Percentiles rank a stretch among this genome's conserved stretches.
Conservation (phyloP, 1,140 invertebrate species). For the Drosophila neocordata region DNA sequence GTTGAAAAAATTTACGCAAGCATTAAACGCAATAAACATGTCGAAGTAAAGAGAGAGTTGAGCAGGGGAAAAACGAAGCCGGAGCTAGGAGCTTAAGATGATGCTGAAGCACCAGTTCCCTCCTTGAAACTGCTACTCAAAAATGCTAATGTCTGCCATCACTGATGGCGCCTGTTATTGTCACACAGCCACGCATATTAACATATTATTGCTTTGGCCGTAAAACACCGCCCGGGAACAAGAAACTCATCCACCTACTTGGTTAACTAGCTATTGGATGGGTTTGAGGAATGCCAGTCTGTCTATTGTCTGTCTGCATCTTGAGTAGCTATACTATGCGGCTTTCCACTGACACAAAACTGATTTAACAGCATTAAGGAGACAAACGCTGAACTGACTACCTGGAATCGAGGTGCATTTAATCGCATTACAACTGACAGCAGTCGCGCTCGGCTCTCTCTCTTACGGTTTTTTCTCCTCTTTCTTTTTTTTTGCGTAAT, state of each 20-base stretch:
- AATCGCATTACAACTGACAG: slow-evolving; percentile 56
- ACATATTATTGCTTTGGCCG: slow-evolving; percentile 72
- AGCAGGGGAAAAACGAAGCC: background rate
- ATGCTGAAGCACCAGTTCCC: slow-evolving; percentile 8
- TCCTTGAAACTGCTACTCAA: slow-evolving; percentile 27
- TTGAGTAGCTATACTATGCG: slow-evolving; percentile 37
- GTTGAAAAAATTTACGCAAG: slow-evolving; percentile 60
- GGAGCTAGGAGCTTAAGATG: slow-evolving; percentile 1
- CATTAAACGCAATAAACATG: slow-evolving; percentile 80
- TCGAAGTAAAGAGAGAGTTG: slow-evolving; percentile 40
- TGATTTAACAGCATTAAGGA: slow-evolving; percentile 48
- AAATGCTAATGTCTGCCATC: slow-evolving; percentile 68
- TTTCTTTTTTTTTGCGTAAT: slow-evolving; percentile 53
- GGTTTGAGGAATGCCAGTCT: background rate
- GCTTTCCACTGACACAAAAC: slow-evolving; percentile 34
- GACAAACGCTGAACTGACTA: slow-evolving; percentile 27
- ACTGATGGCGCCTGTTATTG: slow-evolving; percentile 63
- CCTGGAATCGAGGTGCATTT: slow-evolving; percentile 40
- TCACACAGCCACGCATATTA: slow-evolving; percentile 71
- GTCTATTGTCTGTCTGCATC: slow-evolving; percentile 28
- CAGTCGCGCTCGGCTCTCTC: background rate
- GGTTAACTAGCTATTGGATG: slow-evolving; percentile 10
- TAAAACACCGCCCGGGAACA: background rate
- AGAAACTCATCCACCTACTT: too few species aligned
- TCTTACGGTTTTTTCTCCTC: background rate